phyloP scores from a whole-genome alignment of 2,797 vertebrate species.

The Anguilla marmorata region DNA sequence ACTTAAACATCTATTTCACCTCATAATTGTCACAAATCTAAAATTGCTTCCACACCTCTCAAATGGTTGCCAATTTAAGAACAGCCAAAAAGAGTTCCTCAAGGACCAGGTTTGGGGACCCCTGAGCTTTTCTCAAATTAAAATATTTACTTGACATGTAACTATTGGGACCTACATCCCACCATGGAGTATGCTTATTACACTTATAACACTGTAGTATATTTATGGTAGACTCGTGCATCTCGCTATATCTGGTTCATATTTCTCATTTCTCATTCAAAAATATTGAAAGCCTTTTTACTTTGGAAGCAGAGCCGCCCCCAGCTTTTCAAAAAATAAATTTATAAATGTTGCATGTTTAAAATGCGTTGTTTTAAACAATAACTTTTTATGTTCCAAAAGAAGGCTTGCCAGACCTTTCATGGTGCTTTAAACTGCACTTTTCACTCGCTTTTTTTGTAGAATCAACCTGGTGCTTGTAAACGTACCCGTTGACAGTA shows the following conservation, averaged over 20 bases:
- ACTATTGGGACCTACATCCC: neutral
- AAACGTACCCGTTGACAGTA: slow-evolving; percentile 44
- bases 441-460: slow-evolving; percentile 38
- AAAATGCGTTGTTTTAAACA: slow-evolving; percentile 34
- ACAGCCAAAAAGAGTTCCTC: neutral
- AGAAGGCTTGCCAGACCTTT: slow-evolving; percentile 36
- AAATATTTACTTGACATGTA: neutral
- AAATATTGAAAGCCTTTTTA: neutral
- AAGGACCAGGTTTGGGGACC: neutral
- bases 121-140: neutral
- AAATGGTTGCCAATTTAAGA: neutral
- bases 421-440: slow-evolving; percentile 46
- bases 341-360: slow-evolving; percentile 47
- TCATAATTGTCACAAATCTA: neutral
- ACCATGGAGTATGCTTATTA: neutral
- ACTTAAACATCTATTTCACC: neutral
- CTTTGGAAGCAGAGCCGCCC: neutral
- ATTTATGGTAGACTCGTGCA: neutral
- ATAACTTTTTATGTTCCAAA: slow-evolving; percentile 44
- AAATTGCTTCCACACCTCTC: neutral
- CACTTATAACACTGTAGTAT: neutral
- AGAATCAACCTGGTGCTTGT: slow-evolving; percentile 49
- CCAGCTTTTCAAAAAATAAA: no score
- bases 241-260: neutral
- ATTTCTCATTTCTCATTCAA: neutral